Percentiles rank a stretch among this genome's conserved stretches.
Conservation (phyloP, 2,888 invertebrate species). For the Cephus nigrinus region DNA sequence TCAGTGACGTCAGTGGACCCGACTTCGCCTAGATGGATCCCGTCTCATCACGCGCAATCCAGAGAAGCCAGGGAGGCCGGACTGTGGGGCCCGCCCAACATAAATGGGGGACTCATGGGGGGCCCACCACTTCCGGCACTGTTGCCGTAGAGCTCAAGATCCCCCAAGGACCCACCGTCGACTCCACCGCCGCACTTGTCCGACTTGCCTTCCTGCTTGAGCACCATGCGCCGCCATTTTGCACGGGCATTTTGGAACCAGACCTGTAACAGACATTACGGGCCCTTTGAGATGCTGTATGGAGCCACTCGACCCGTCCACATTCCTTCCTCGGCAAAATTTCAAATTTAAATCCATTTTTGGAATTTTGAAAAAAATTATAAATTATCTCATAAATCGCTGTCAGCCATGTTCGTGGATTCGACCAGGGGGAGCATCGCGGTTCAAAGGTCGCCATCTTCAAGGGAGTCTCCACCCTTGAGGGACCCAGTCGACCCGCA, state of each 20-base stretch:
- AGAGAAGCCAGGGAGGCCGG: conserved; percentile 79
- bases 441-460: conserved; percentile 58
- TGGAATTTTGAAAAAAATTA: conserved; percentile 27
- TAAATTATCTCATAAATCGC: conserved; percentile 3
- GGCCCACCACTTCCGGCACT: conserved; percentile 76
- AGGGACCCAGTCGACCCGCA: conserved; percentile 19
- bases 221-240: conserved; percentile 90
- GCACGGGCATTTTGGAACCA: conserved; percentile 97
- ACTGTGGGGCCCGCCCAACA: conserved; percentile 76
- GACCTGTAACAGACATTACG: conserved; percentile 73
- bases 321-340: neutral
- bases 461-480: conserved; percentile 55
- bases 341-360: conserved; percentile 4
- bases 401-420: neutral
- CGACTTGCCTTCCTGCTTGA: conserved; percentile 82
- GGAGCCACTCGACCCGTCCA: neutral
- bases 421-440: conserved; percentile 20
- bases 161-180: conserved; percentile 69
- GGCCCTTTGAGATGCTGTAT: neutral
- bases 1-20: neutral
- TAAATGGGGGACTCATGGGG: conserved; percentile 78
- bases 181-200: conserved; percentile 78
- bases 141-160: conserved; percentile 67
- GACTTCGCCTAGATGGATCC: neutral
- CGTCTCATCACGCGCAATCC: conserved; percentile 75